phyloP scores from a whole-genome alignment of 1,140 invertebrate genomes.

The Aphelinus atriplicis region DNA sequence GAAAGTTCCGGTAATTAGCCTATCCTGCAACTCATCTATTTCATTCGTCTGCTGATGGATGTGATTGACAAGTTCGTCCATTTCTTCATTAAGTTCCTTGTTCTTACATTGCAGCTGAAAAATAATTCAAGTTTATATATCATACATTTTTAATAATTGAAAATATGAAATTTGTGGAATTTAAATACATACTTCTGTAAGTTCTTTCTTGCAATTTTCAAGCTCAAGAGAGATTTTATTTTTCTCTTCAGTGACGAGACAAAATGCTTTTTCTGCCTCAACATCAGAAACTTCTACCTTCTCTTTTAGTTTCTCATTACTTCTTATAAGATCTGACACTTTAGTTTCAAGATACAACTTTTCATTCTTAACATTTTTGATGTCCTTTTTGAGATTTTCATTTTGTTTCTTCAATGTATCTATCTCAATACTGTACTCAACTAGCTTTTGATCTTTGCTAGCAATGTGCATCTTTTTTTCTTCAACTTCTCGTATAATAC shows the following conservation, averaged over 20 bases:
- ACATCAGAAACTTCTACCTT: neutral
- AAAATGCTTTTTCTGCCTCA: conserved; percentile 10
- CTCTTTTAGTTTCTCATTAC: conserved; percentile 6
- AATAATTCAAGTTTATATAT: conserved; percentile 8
- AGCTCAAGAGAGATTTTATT: conserved; percentile 8
- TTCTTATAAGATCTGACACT: conserved; percentile 9
- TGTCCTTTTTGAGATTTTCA: neutral
- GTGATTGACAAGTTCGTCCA: conserved; percentile 48
- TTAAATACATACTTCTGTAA: conserved; percentile 20
- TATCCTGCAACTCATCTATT: conserved; percentile 37
- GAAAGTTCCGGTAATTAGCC: conserved; percentile 17
- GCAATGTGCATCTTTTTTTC: conserved; percentile 44
- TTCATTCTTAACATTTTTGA: conserved; percentile 15
- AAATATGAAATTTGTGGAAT: neutral
- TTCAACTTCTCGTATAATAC: conserved; percentile 47
- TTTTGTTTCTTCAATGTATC: conserved; percentile 28
- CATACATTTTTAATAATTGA: conserved; percentile 2
- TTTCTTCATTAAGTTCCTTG: conserved; percentile 40
- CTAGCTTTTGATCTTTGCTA: conserved; percentile 38
- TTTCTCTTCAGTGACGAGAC: conserved; percentile 15
- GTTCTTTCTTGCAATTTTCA: conserved; percentile 8
- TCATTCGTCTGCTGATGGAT: conserved; percentile 45
- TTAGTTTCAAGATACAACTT: conserved; percentile 14
- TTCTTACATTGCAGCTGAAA: conserved; percentile 20
- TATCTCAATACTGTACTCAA: conserved; percentile 29